Conservation (phyloP, 2,113 vertebrate species). For the Tupaia chinensis region DNA sequence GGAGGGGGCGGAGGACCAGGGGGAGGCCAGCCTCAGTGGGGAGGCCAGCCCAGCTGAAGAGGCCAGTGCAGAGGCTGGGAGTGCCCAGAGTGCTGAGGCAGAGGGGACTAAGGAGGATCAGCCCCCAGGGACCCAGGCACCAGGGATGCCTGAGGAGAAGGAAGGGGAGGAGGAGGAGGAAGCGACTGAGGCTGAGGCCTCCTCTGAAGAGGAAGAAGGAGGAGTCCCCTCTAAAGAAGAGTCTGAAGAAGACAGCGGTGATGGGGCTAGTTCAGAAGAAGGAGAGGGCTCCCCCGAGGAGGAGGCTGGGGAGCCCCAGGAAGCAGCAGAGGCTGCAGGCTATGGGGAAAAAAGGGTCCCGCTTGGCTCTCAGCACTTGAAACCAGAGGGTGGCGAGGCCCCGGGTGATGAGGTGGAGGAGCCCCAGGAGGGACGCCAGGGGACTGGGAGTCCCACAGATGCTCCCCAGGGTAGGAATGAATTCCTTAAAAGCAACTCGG, state of each 20-base stretch:
- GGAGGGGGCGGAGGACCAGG: slow-evolving; percentile 21
- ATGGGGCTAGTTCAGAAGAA: slow-evolving; percentile 70
- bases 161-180: too few relatives aligned
- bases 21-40: neutral
- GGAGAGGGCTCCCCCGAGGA: neutral
- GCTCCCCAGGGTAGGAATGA: neutral
- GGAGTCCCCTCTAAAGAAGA: slow-evolving; percentile 54
- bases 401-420: slow-evolving; percentile 44
- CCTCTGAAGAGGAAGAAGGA: slow-evolving; percentile 59
- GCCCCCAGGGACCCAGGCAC: neutral
- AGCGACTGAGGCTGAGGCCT: neutral
- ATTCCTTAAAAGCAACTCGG: neutral
- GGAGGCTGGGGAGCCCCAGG: neutral
- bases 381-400: neutral
- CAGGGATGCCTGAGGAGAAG: slow-evolving; percentile 32
- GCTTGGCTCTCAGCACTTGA: neutral
- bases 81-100: rapidly evolving
- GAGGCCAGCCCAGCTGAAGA: neutral
- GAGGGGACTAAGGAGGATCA: neutral
- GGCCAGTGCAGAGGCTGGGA: neutral
- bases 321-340: slow-evolving; percentile 1
- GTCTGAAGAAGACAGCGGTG: slow-evolving; percentile 71
- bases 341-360: neutral
- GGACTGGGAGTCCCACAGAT: slow-evolving; percentile 33
- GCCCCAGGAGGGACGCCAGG: neutral